Percentiles rank a stretch among this genome's conserved stretches.
phyloP scores from a whole-genome alignment of 2,113 vertebrate species.

The Rafetus swinhoei region DNA sequence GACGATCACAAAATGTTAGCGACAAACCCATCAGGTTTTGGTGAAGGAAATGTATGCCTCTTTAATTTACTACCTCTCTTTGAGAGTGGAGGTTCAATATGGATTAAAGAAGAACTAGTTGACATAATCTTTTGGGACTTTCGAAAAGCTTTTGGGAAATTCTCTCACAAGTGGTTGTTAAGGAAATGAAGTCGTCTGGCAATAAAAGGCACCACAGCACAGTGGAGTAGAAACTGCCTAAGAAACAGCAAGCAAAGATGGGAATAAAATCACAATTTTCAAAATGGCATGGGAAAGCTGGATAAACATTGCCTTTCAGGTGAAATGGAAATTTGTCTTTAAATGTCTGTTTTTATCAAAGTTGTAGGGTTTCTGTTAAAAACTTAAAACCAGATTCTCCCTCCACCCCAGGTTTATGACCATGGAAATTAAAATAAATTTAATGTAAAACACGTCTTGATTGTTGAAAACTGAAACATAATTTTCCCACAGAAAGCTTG shows the following conservation, averaged over 20 bases:
- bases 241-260: background rate
- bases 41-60: conserved; percentile 34
- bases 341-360: background rate
- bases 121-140: conserved; percentile 57
- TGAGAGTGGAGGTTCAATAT: conserved; percentile 56
- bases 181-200: background rate
- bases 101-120: conserved; percentile 39
- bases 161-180: conserved; percentile 43
- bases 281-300: background rate
- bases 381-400: background rate
- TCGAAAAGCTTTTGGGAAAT: conserved; percentile 60
- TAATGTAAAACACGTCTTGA: background rate
- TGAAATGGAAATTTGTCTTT: background rate
- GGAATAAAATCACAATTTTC: background rate
- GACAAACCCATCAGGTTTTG: conserved; percentile 5
- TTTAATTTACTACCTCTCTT: conserved; percentile 60
- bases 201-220: conserved; percentile 15
- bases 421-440: background rate
- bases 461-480: background rate
- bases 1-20: conserved; percentile 17
- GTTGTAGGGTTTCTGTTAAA: background rate
- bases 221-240: background rate
- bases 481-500: background rate
- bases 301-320: accelerated
- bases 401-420: background rate